Conservation (phyloP, 2,113 vertebrate genomes). For the Oreochromis tanganicae region DNA sequence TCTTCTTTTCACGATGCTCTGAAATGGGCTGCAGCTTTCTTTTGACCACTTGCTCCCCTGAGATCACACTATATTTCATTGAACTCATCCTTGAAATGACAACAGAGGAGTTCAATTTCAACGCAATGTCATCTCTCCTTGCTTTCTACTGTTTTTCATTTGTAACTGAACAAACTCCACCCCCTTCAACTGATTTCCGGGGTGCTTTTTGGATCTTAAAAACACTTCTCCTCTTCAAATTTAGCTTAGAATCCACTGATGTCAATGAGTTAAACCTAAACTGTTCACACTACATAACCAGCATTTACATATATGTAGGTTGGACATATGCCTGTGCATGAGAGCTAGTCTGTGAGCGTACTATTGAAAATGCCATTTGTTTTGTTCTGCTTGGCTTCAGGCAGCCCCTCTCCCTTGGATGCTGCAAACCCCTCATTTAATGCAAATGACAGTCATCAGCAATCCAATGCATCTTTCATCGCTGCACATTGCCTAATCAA, state of each 20-base stretch:
- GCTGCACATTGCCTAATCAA: conserved; percentile 99
- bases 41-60: conserved; percentile 34
- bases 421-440: conserved; percentile 91
- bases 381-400: conserved; percentile 50
- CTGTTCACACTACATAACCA: not conserved
- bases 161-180: not conserved
- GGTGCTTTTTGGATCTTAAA: not conserved
- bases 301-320: not conserved
- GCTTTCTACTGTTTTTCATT: not conserved
- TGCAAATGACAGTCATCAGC: conserved; percentile 99
- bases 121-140: not conserved
- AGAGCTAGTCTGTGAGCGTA: not conserved
- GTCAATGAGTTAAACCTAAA: not conserved
- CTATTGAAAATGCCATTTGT: conserved; percentile 44
- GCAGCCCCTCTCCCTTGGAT: conserved; percentile 76
- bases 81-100: conserved; percentile 40
- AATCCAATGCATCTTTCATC: conserved; percentile 89
- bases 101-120: conserved; percentile 19
- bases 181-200: not conserved
- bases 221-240: not conserved
- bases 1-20: conserved; percentile 56
- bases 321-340: not conserved
- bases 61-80: conserved; percentile 43
- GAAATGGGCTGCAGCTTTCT: conserved; percentile 45
- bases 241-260: not conserved